Evolutionary conservation across 2,888 invertebrate species (phyloP), one percentile per base, ranked within the genome.

Genomic region (Aethes cnicana): DNA sequence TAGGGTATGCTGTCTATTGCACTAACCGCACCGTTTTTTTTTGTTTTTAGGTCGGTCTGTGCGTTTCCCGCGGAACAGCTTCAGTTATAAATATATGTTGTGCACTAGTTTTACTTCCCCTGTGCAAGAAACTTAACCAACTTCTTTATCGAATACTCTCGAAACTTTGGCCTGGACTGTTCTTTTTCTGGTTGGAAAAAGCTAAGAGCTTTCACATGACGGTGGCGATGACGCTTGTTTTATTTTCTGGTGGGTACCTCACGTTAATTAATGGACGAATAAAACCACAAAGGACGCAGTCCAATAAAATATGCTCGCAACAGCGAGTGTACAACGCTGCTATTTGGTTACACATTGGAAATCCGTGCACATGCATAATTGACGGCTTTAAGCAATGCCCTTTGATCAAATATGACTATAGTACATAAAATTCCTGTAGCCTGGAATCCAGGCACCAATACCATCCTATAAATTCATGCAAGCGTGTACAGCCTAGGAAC

Each of bases 191-290:
- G 88, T 58, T 91, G 56, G 89, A 90, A 66, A 83, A 74, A 52
- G 84, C 90, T 30, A 91, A 91, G 69, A 84, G 84, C 49, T 87
- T 90, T 55, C 91, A 91, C 57, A 87, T 91, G 80, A 84, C 86
- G 28, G 85, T 91, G 35, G 91, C 90, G 8, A 67, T 81, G 30
- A 91, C 90, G 2, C 72, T 91, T 2, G 68, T 90, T 23, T 23
- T 84, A 11, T 89, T 89, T 72, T 84, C 90, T 61, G 87, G 91
- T 91, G 64, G 77, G 84, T 77, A 53, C 8, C 33, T 32, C 9
- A 25, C 8, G 20, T 17, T 25, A n/a, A 4, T 28, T 28, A 6
- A 21, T 35, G 25, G 9, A 25, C 33, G 46, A 20, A 26, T 32
- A 25, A n/a, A n/a, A n/a, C n/a, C n/a, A n/a, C n/a, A n/a, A n/a